Conservation (phyloP, 2,888 invertebrate genomes). For the Scotopteryx bipunctaria region DNA sequence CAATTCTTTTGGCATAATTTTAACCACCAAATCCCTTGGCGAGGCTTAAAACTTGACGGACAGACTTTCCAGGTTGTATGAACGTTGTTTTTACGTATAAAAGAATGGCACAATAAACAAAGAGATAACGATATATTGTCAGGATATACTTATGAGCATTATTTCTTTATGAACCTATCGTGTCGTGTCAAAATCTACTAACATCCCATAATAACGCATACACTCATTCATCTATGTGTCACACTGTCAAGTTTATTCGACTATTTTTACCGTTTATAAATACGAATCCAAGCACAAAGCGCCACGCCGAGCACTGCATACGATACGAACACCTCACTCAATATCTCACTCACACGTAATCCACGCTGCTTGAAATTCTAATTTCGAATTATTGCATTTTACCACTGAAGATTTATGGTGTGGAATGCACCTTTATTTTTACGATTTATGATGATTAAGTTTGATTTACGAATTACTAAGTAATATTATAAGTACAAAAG, state of each 20-base stretch:
- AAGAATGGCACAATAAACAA: no score
- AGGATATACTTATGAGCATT: neutral
- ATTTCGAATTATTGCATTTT: slow-evolving; percentile 41
- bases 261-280: slow-evolving; percentile 50
- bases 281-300: slow-evolving; percentile 51
- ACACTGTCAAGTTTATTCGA: slow-evolving; percentile 34
- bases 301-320: slow-evolving; percentile 42
- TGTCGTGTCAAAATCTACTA: slow-evolving; percentile 11
- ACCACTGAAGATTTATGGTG: slow-evolving; percentile 25
- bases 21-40: no score
- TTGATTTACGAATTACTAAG: slow-evolving; percentile 14
- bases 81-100: no score
- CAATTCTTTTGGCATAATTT: no score
- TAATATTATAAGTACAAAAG: no score
- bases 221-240: slow-evolving; percentile 35
- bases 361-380: slow-evolving; percentile 51
- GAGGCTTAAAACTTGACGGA: no score
- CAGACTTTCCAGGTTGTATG: no score
- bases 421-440: slow-evolving; percentile 25
- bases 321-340: slow-evolving; percentile 45
- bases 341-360: slow-evolving; percentile 47
- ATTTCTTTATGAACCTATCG: no score
- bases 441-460: slow-evolving; percentile 9
- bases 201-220: slow-evolving; percentile 27
- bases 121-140: no score